Evolutionary conservation across 1,140 invertebrate genomes (phyloP).

Genomic region (Thalassaphorura encarpata): DNA sequence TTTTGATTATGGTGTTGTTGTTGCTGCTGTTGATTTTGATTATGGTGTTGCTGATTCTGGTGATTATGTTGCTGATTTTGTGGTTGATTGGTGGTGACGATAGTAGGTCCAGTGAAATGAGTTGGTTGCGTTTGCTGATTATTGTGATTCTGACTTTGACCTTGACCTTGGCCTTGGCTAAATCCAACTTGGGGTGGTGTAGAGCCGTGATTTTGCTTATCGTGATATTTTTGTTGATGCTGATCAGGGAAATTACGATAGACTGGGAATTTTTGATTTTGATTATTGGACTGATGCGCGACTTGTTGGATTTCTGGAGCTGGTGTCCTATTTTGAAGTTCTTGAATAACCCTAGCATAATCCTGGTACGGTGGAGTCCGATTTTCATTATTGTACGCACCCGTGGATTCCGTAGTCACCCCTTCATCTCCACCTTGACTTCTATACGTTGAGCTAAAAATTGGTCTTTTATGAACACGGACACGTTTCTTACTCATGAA

Average conservation of each 20-base stretch:
- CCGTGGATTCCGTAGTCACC: background rate
- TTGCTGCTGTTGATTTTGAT: background rate
- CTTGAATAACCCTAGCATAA: constrained; percentile 5
- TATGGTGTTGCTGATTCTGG: background rate
- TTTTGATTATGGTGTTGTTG: background rate
- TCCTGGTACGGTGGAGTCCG: constrained; percentile 7
- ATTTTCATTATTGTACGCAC: background rate
- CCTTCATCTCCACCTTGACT: background rate
- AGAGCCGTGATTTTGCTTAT: background rate
- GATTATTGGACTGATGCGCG: background rate
- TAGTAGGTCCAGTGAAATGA: too few species aligned
- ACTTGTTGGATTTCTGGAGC: background rate
- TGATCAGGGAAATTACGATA: background rate
- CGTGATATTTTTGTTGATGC: background rate
- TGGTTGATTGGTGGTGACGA: background rate
- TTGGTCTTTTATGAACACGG: background rate
- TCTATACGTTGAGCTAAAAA: background rate
- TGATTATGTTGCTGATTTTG: background rate
- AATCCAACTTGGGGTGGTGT: background rate
- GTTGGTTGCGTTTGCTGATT: background rate
- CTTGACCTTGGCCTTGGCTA: background rate
- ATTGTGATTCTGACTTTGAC: background rate
- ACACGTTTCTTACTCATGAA: constrained; percentile 2
- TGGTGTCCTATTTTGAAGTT: background rate
- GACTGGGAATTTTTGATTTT: background rate